Evolutionary conservation across 53 echinoderm and acorn worm species (phyloP), one percentile per base, ranked within the genome.

Genomic region (Arbacia lixula): DNA sequence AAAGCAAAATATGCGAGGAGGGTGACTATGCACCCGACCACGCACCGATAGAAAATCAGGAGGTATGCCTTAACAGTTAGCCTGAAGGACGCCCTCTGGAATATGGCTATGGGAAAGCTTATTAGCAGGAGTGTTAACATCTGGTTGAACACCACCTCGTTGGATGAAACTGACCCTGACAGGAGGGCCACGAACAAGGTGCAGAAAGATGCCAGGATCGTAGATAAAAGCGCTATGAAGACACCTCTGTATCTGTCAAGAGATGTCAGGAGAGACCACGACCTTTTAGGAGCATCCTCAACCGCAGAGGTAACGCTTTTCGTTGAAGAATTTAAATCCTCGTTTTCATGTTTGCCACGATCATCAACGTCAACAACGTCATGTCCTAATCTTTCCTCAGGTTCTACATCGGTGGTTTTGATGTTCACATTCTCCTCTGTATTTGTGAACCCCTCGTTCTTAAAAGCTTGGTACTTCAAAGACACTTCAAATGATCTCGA

Each of bases 101-200:
- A 33, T 19, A 41, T 22, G 30, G 16, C 33, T 16, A 63, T 3
- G 5, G 82, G 82, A 3, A 63, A 19, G 21, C 82, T 42, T 30
- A 42, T 11, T 5, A 81, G 19, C 6, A 81, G 33, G 27, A 41
- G 62, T 8, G 63, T 9, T 14, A 81, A 63, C 82, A 81, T 62
- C 49, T 49, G 82, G 3, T 62, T 49, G 16, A 81, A 81, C 8
- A 30, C 64, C n/a, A 81, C 50, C n/a, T 81, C 82, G 32, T 81
- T 81, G n/a, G 82, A 63, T 26, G 4, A 1, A n/a, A 81, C 82
- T 42, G 42, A 41, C 9, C 64, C 82, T 0, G 61, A n/a, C n/a
- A 81, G 60, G 19, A 63, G 49, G 8, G 82, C 82, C 6, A 81
- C 64, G 1, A 38, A 36, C 6, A 81, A 20, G 10, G 63, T 28